Evolutionary conservation across 1,140 invertebrate species (phyloP).

Genomic region (Drosophila varians): DNA sequence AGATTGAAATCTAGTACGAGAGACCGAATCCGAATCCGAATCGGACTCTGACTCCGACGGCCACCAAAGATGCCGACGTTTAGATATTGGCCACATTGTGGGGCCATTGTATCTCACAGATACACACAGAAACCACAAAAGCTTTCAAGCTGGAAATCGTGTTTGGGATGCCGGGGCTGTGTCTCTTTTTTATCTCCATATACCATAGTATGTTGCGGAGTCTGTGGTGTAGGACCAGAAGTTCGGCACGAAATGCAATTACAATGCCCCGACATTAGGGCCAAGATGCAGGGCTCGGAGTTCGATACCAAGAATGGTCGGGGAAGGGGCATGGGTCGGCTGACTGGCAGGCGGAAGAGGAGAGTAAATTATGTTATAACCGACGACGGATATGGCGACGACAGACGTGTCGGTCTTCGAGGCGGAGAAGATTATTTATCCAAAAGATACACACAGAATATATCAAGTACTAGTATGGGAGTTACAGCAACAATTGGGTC

Average conservation of each 20-base stretch:
- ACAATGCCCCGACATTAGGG: constrained; percentile 72
- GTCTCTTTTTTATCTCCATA: not conserved
- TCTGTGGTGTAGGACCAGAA: constrained; percentile 61
- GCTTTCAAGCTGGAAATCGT: constrained; percentile 49
- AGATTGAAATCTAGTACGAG: constrained; percentile 50
- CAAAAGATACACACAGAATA: not conserved
- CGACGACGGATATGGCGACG: constrained; percentile 45
- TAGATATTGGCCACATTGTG: constrained; percentile 65
- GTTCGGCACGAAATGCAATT: constrained; percentile 80
- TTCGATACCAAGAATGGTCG: constrained; percentile 7
- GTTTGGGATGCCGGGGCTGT: constrained; percentile 14
- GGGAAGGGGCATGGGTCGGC: constrained; percentile 52
- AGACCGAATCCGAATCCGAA: constrained; percentile 9
- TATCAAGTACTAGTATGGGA: no score
- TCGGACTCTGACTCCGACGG: constrained; percentile 20
- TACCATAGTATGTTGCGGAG: constrained; percentile 9
- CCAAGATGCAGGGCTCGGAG: constrained; percentile 19
- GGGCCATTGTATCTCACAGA: constrained; percentile 43
- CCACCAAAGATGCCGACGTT: constrained; percentile 73
- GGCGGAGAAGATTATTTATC: constrained; percentile 22
- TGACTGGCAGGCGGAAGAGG: constrained; percentile 68
- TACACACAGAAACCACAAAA: constrained; percentile 38
- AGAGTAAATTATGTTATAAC: constrained; percentile 71
- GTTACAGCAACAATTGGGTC: constrained; percentile 48
- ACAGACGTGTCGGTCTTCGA: constrained; percentile 17